These are phyloP conservation scores for Odontomyia ornata DNA, from an alignment of 2,888 invertebrate genomes.

Conservation along the genomic window DNA sequence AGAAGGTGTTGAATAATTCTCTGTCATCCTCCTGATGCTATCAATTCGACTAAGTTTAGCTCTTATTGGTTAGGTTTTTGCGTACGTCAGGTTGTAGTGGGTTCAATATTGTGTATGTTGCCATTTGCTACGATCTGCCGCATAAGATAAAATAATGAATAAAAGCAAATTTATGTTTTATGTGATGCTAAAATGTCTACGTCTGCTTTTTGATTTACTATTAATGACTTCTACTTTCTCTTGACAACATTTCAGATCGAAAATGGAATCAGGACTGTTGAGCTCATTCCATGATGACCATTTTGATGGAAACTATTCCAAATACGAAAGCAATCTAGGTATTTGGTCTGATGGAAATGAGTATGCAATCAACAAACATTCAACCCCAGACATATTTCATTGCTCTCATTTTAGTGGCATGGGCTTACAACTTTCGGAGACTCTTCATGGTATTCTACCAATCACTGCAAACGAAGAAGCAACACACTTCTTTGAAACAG, in stretches of 20 bases:
- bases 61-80: too few relatives aligned
- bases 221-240: neutral
- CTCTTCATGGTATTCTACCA: conserved; percentile 62
- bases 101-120: neutral
- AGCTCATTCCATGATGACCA: conserved; percentile 62
- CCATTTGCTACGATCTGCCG: neutral
- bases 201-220: neutral
- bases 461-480: conserved; percentile 56
- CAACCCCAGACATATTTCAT: neutral
- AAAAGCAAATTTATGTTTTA: neutral
- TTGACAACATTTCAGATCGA: conserved; percentile 37
- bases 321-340: conserved; percentile 57
- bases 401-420: conserved; percentile 50
- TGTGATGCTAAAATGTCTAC: too few relatives aligned
- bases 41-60: too few relatives aligned
- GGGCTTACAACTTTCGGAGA: conserved; percentile 60
- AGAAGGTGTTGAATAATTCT: neutral
- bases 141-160: neutral
- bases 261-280: conserved; percentile 62
- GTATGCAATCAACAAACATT: conserved; percentile 53
- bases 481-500: conserved; percentile 37
- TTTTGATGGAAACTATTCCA: conserved; percentile 60
- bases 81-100: neutral
- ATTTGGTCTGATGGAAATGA: conserved; percentile 60
- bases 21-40: conserved; percentile 8